A percentile compares a stretch with the other conserved stretches of the same genome.
Conservation (phyloP, 2,113 vertebrate species). For the Phaethornis superciliosus region DNA sequence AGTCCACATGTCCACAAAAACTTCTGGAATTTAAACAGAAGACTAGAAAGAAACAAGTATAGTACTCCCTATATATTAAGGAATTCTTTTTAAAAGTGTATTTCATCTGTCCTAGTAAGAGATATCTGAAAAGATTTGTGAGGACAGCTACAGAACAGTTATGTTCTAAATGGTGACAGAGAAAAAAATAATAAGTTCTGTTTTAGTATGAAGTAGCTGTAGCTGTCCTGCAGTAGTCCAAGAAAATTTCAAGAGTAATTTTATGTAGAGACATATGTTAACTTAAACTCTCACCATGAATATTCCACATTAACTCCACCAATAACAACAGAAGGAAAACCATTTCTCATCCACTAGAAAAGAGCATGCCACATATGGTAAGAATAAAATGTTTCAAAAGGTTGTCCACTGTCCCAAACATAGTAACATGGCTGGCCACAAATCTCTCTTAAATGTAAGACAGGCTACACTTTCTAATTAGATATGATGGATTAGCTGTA, state of each 20-base stretch:
- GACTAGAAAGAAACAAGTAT: not conserved
- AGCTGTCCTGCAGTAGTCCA: not conserved
- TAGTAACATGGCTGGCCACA: not conserved
- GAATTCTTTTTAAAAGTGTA: accelerated
- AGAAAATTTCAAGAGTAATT: not conserved
- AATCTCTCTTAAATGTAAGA: not conserved
- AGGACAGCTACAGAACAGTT: not conserved
- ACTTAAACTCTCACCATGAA: not conserved
- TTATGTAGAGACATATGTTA: not conserved
- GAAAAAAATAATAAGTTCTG: not conserved
- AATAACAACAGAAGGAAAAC: not conserved
- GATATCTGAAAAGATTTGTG: not conserved
- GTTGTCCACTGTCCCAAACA: not conserved
- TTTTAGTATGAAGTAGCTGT: not conserved
- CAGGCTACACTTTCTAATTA: not conserved
- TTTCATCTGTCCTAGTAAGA: not conserved
- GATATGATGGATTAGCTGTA: not conserved
- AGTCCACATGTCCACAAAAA: not conserved
- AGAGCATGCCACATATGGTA: accelerated
- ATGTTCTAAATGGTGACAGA: not conserved
- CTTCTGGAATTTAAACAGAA: not conserved
- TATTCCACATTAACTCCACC: not conserved
- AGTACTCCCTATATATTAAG: not conserved
- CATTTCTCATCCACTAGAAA: not conserved
- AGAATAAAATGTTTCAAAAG: not conserved